Percentiles rank a stretch among this genome's conserved stretches.
phyloP scores from a whole-genome alignment of 53 echinoderm and acorn worm species.

The Arbacia lixula region DNA sequence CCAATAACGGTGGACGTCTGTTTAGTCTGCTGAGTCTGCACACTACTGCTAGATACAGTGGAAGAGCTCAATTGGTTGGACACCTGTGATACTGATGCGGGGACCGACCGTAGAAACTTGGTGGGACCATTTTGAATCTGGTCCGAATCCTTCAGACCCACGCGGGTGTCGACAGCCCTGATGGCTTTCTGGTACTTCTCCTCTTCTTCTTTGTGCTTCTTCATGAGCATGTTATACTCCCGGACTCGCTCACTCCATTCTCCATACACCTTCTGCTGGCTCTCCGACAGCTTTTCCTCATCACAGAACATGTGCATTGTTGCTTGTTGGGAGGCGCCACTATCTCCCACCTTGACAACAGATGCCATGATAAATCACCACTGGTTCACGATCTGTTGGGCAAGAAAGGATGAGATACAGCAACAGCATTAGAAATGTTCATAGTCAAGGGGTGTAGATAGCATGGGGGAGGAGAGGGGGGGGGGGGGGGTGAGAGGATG shows the following conservation, averaged over 20 bases:
- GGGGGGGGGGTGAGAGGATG: too few relatives aligned
- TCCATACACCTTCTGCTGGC: conserved; percentile 16
- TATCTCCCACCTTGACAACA: background rate
- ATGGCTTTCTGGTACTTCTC: conserved; percentile 43
- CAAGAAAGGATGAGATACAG: too few relatives aligned
- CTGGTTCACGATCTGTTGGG: too few relatives aligned
- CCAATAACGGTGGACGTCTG: background rate
- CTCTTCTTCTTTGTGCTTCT: conserved; percentile 51
- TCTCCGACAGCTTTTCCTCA: conserved; percentile 26
- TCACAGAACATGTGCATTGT: conserved; percentile 14
- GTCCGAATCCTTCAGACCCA: conserved; percentile 37
- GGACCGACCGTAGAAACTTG: conserved; percentile 39
- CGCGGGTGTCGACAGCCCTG: conserved; percentile 44
- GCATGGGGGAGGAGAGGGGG: too few relatives aligned
- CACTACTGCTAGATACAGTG: background rate
- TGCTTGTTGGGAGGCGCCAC: background rate
- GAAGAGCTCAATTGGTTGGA: background rate
- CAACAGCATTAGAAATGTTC: too few relatives aligned
- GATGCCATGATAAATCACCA: conserved; percentile 26
- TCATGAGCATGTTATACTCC: conserved; percentile 43
- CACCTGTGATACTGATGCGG: background rate
- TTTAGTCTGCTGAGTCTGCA: background rate
- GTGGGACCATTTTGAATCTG: conserved; percentile 25
- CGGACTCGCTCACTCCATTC: conserved; percentile 33
- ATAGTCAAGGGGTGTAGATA: too few relatives aligned